Evolutionary conservation across 2,113 vertebrate genomes (phyloP).

Genomic region (Cryptomyrus ogoouensis): DNA sequence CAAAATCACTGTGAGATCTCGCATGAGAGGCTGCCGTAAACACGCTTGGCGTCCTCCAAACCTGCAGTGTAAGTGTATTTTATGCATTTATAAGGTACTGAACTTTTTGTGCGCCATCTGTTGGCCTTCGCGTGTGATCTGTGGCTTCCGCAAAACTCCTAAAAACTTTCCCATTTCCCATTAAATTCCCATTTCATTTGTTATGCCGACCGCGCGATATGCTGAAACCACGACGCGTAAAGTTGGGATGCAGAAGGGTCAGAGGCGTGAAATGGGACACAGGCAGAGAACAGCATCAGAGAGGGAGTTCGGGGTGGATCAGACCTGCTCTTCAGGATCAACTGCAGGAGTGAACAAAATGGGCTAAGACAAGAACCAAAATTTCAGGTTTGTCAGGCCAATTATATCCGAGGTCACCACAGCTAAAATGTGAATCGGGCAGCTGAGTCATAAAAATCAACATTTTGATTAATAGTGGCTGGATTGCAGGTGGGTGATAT

Average conservation of each 20-base stretch:
- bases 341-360: not conserved
- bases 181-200: not conserved
- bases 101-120: not conserved
- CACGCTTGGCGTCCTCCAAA: too few relatives aligned
- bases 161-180: not conserved
- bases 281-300: not conserved
- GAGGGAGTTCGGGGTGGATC: too few relatives aligned
- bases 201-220: not conserved
- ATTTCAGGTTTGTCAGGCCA: not conserved
- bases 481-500: too few relatives aligned
- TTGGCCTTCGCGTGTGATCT: not conserved
- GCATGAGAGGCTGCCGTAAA: not conserved
- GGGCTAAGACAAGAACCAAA: not conserved
- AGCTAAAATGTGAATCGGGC: too few relatives aligned
- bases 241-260: not conserved
- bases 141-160: not conserved
- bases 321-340: too few relatives aligned
- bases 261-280: not conserved
- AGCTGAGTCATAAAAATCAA: not conserved
- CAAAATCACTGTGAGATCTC: not conserved
- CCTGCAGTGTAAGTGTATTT: too few relatives aligned
- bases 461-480: too few relatives aligned
- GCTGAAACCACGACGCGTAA: not conserved
- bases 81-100: not conserved
- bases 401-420: not conserved